These are phyloP conservation scores for Drosophila tropicalis DNA, from an alignment of 1,140 invertebrate species.

Conservation along the genomic window DNA sequence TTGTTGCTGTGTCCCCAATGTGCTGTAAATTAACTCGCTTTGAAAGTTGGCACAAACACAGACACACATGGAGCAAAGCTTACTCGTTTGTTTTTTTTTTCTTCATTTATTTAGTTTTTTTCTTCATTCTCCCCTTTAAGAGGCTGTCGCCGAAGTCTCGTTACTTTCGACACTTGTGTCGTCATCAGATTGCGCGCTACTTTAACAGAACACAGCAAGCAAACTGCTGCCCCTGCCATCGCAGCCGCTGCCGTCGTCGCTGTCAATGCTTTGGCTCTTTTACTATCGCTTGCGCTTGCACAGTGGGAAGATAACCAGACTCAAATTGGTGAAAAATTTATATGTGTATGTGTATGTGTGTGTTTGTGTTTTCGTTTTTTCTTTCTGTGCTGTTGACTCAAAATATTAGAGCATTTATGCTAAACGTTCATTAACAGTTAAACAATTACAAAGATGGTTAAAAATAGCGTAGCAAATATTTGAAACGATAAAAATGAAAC, in stretches of 20 bases:
- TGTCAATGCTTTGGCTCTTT: neutral
- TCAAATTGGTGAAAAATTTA: neutral
- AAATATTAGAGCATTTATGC: neutral
- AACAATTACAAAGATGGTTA: conserved; percentile 7
- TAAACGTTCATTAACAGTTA: conserved; percentile 9
- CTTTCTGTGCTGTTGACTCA: neutral
- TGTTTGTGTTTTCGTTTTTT: neutral
- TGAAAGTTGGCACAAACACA: conserved; percentile 69
- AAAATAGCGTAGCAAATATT: neutral
- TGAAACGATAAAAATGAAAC: conserved; percentile 1
- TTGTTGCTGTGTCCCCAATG: conserved; percentile 34
- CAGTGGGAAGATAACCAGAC: conserved; percentile 45
- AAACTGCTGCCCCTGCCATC: neutral
- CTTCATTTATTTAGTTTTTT: conserved; percentile 11
- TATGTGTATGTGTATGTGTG: no score
- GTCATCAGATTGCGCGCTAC: conserved; percentile 71
- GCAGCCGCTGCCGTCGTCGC: neutral
- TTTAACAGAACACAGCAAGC: conserved; percentile 32
- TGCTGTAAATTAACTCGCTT: conserved; percentile 77
- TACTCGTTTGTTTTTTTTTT: conserved; percentile 59
- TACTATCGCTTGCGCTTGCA: conserved; percentile 22
- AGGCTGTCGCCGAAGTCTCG: conserved; percentile 70
- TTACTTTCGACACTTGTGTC: conserved; percentile 80
- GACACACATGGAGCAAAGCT: conserved; percentile 36
- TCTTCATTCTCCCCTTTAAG: conserved; percentile 27